Conservation (phyloP, 2,113 vertebrate genomes). For the Mohoua ochrocephala region DNA sequence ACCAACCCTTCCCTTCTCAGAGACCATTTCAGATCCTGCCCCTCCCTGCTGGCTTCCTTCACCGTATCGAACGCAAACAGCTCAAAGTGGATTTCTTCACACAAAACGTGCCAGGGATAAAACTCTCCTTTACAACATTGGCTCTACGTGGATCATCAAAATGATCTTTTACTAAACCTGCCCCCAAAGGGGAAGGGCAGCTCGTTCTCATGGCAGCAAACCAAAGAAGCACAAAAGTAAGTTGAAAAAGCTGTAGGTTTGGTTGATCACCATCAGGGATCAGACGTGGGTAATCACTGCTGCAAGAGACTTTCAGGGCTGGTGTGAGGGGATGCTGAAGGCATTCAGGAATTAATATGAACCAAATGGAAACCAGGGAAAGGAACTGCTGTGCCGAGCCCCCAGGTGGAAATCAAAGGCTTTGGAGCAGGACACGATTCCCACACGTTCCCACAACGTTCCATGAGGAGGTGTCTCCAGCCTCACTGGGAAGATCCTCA, state of each 20-base stretch:
- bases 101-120: not conserved
- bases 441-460: fast-evolving
- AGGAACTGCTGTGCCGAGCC: not conserved
- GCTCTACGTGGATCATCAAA: fast-evolving
- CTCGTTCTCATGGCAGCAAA: not conserved
- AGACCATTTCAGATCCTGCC: not conserved
- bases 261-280: not conserved
- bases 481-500: not conserved
- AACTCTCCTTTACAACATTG: not conserved
- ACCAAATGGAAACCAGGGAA: not conserved
- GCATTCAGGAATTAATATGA: not conserved
- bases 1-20: not conserved
- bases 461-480: not conserved
- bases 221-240: not conserved
- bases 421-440: not conserved
- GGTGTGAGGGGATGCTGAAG: not conserved
- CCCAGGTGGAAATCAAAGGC: not conserved
- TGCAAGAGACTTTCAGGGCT: not conserved
- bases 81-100: not conserved
- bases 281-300: no score
- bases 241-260: not conserved
- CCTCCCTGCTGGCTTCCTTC: not conserved
- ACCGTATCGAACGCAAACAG: not conserved
- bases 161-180: not conserved
- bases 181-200: not conserved